phyloP scores from a whole-genome alignment of 2,113 vertebrate genomes.

The Smithornis capensis region DNA sequence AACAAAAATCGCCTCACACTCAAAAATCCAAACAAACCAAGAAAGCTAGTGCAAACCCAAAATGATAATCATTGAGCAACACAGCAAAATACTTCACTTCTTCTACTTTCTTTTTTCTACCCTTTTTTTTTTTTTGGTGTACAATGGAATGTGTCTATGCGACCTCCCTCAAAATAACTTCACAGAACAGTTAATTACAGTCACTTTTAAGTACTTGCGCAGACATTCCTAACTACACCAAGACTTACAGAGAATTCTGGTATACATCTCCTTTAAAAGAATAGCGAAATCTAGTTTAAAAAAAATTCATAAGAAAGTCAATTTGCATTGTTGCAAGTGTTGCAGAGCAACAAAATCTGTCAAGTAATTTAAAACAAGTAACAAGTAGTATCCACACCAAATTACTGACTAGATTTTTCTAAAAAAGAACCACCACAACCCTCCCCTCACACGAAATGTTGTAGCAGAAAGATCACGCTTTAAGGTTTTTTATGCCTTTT shows the following conservation, averaged over 20 bases:
- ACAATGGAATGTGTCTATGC: conserved; percentile 63
- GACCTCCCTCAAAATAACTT: conserved; percentile 28
- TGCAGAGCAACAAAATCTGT: conserved; percentile 63
- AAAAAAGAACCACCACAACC: not conserved
- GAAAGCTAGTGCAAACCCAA: conserved; percentile 51
- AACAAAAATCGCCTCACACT: not conserved
- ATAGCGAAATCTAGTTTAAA: conserved; percentile 41
- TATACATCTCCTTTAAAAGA: conserved; percentile 29
- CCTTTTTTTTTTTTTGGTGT: not conserved
- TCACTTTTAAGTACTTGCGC: conserved; percentile 4
- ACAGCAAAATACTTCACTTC: conserved; percentile 20
- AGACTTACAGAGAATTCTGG: conserved; percentile 38
- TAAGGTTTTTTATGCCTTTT: conserved; percentile 17
- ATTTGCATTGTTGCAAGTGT: conserved; percentile 69
- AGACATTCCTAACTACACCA: conserved; percentile 45
- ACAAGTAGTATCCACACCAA: conserved; percentile 71
- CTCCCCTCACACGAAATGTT: conserved; percentile 5
- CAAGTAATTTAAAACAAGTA: conserved; percentile 74
- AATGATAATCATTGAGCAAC: conserved; percentile 40
- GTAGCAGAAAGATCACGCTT: conserved; percentile 77
- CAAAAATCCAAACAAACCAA: not conserved
- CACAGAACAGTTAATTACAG: conserved; percentile 47
- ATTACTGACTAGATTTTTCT: conserved; percentile 60
- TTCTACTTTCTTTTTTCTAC: not conserved
- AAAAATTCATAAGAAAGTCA: conserved; percentile 58